Evolutionary conservation across 2,797 vertebrate species (phyloP), one percentile per base, ranked within the genome.

Genomic region (Buceros bicornis): DNA sequence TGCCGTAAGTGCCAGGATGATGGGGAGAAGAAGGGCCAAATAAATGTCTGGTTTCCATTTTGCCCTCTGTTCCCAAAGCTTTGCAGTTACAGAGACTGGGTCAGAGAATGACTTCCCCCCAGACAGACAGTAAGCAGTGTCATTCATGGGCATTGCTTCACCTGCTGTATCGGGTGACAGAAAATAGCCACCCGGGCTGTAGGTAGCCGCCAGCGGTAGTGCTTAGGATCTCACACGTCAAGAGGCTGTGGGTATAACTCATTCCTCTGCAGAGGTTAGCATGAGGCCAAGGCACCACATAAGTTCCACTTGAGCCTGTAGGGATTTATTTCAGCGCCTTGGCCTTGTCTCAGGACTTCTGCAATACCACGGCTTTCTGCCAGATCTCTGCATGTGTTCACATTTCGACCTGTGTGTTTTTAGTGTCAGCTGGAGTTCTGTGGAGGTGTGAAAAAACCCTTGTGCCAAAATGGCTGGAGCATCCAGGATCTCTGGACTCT

Each of bases 261-360:
- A 54, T 93, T 94, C 74, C 83, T 77, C 70, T 51, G 22, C 42
- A 58, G 91, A 58, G 91, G 94, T 95, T 89, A 95, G 81, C 31
- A 3, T 0, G 1, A 82, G 93, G 94, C 96, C 91, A 94, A 95
- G 91, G 86, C 93, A 94, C 92, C 90, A 74, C 86, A 40, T 67
- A 85, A 95, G 93, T 95, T 90, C 83, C 74, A 47, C 91, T 89
- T 90, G 93, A 96, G 93, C 93, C 81, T 58, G 50, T 80, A 85
- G 88, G 78, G 95, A 92, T 96, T 96, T 90, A 87, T 96, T 93
- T 96, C 3, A 7, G 48, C 77, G 88, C 90, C 93, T 97, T 89
- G 91, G 94, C 90, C 94, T 94, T 90, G 88, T 95, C 95, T 95
- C 81, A 47, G 94, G 88, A 66, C 95, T 97, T 73, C 90, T 93